Evolutionary conservation across 2,113 vertebrate genomes (phyloP).

Genomic region (Amphilophus citrinellus): DNA sequence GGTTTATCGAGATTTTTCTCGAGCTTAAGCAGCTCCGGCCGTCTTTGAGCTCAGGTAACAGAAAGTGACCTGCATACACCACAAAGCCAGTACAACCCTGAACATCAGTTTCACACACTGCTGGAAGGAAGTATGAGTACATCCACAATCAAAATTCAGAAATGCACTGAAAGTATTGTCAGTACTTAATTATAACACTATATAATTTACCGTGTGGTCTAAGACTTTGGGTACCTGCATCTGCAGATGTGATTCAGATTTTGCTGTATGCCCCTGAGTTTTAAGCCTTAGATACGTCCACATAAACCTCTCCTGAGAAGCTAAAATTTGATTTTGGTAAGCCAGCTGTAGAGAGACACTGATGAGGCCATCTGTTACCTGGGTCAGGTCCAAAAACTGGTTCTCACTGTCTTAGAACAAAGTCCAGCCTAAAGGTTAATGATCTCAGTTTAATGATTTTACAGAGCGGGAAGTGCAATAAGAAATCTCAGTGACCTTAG

Average conservation of each 20-base stretch:
- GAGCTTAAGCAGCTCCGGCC: not conserved
- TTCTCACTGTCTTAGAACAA: fast-evolving
- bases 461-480: not conserved
- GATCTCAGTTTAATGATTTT: not conserved
- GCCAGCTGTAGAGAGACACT: not conserved
- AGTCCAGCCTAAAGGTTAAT: not conserved
- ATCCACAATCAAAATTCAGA: not conserved
- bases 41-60: not conserved
- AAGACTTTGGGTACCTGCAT: too few relatives aligned
- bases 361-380: fast-evolving
- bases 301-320: not conserved
- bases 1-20: not conserved
- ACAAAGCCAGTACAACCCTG: fast-evolving
- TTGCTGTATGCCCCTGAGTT: too few relatives aligned
- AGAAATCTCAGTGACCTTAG: not conserved
- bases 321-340: not conserved
- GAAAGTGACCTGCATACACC: not conserved
- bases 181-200: not conserved
- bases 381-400: not conserved
- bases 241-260: too few relatives aligned
- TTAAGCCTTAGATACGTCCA: not conserved
- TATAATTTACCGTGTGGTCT: not conserved
- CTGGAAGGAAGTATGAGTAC: not conserved
- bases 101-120: not conserved
- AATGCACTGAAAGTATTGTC: not conserved